These are phyloP conservation scores for Didymodactylos carnosus DNA, from an alignment of 2,888 invertebrate species.

Conservation along the genomic window DNA sequence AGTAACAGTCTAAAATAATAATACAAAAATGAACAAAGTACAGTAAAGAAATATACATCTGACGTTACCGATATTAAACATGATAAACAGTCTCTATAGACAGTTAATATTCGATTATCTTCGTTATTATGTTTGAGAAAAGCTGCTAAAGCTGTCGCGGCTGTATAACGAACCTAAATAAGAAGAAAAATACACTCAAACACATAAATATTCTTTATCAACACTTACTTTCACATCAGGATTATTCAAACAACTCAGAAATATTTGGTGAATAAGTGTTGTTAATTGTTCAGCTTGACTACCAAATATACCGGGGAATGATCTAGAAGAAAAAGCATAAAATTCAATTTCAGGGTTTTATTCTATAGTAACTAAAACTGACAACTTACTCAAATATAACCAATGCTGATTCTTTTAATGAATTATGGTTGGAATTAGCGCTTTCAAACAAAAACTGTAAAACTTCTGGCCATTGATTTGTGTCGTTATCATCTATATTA, in stretches of 20 bases:
- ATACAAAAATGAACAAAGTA: neutral
- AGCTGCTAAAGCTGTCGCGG: constrained; percentile 40
- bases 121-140: constrained; percentile 82
- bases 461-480: constrained; percentile 88
- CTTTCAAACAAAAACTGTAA: constrained; percentile 76
- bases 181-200: neutral
- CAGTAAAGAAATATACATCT: neutral
- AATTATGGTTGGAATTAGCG: constrained; percentile 58
- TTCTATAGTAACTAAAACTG: neutral
- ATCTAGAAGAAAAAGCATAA: constrained; percentile 39
- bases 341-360: neutral
- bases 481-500: constrained; percentile 67
- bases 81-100: constrained; percentile 64
- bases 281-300: constrained; percentile 75
- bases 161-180: constrained; percentile 36
- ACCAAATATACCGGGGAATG: constrained; percentile 88
- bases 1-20: constrained; percentile 44
- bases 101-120: constrained; percentile 66
- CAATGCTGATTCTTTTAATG: constrained; percentile 73
- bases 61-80: constrained; percentile 35
- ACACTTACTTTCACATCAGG: neutral
- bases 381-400: constrained; percentile 65
- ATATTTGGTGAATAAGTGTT: constrained; percentile 80
- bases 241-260: constrained; percentile 29
- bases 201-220: neutral